Conservation (phyloP, 2,113 vertebrate species). For the Anarrhichthys ocellatus region DNA sequence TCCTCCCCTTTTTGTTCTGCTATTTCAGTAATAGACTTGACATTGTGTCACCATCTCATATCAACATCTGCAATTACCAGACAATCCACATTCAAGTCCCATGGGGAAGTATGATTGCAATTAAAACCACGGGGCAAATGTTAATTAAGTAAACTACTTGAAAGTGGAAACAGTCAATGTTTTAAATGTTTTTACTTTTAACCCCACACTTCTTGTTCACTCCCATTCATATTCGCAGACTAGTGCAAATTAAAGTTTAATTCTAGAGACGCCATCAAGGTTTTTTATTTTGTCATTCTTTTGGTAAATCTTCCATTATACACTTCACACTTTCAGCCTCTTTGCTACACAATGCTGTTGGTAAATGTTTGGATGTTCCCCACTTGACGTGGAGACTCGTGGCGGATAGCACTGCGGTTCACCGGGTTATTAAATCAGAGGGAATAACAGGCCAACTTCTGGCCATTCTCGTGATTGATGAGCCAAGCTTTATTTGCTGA, state of each 20-base stretch:
- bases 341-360: slow-evolving; percentile 8
- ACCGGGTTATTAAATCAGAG: slow-evolving; percentile 84
- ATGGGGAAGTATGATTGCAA: slow-evolving; percentile 96
- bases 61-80: slow-evolving; percentile 95
- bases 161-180: slow-evolving; percentile 90
- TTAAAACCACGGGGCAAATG: slow-evolving; percentile 98
- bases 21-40: slow-evolving; percentile 89
- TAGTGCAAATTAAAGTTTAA: slow-evolving; percentile 39
- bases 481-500: slow-evolving; percentile 87
- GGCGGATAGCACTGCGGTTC: slow-evolving; percentile 74
- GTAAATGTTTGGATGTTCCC: slow-evolving; percentile 38
- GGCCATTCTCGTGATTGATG: slow-evolving; percentile 86
- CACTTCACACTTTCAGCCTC: slow-evolving; percentile 11
- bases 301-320: not conserved
- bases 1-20: slow-evolving; percentile 84
- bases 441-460: slow-evolving; percentile 82
- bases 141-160: slow-evolving; percentile 99
- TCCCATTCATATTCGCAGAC: slow-evolving; percentile 26
- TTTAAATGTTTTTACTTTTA: slow-evolving; percentile 73
- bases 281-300: not conserved
- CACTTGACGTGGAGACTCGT: slow-evolving; percentile 44
- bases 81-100: slow-evolving; percentile 91
- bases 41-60: slow-evolving; percentile 93
- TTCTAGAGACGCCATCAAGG: slow-evolving; percentile 29
- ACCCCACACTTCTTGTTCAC: slow-evolving; percentile 54